Conservation (phyloP, 2,797 vertebrate species). For the Furcifer pardalis region DNA sequence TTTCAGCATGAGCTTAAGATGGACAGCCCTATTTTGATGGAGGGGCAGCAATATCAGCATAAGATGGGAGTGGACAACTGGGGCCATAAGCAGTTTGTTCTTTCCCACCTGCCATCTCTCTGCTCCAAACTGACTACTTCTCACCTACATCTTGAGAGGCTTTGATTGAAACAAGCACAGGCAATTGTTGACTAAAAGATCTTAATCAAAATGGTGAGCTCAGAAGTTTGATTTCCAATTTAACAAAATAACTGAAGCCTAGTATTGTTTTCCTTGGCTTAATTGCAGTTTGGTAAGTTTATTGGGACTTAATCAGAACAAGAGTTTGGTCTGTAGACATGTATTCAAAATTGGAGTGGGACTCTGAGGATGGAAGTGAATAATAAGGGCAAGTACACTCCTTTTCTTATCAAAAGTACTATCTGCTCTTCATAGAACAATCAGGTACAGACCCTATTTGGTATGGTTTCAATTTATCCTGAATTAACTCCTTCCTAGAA, state of each 20-base stretch:
- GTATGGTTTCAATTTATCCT: background rate
- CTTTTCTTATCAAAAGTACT: background rate
- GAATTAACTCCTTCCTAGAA: background rate
- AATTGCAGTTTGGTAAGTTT: background rate
- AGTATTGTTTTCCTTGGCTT: background rate
- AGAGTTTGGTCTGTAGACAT: background rate
- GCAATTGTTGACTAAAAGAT: background rate
- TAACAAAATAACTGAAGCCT: background rate
- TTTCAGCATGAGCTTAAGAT: too few species aligned
- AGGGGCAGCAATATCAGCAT: background rate
- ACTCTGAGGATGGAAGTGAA: background rate
- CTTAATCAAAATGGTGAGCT: background rate
- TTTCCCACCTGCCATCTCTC: background rate
- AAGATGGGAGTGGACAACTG: background rate
- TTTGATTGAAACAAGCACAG: background rate
- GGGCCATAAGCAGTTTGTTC: background rate
- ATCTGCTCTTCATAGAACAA: background rate
- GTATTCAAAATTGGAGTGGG: background rate
- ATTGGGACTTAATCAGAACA: background rate
- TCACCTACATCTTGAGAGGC: background rate
- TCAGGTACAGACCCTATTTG: background rate
- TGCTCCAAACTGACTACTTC: background rate
- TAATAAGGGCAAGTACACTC: background rate
- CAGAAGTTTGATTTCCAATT: background rate
- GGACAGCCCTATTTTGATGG: too few species aligned